These are phyloP conservation scores for Dromiciops gliroides DNA, from an alignment of 2,113 vertebrate species.

Conservation along the genomic window DNA sequence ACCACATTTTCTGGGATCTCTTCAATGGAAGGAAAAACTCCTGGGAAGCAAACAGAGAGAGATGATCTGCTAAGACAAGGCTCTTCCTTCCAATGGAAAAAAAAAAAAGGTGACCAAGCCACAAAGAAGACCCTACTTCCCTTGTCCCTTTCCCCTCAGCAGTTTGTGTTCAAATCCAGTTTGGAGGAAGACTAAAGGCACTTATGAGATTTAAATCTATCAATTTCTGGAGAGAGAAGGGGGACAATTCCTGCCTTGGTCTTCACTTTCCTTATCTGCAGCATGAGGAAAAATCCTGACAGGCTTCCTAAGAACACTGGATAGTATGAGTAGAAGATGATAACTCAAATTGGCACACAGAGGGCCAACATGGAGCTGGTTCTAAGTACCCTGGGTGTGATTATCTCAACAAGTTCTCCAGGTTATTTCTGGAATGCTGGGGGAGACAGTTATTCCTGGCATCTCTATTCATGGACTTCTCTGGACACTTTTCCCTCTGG, in stretches of 20 bases:
- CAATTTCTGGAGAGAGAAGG: neutral
- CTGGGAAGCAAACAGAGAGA: conserved; percentile 78
- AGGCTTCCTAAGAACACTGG: neutral
- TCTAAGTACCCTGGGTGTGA: neutral
- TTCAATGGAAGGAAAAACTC: conserved; percentile 92
- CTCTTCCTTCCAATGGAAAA: too few relatives aligned
- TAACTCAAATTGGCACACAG: neutral
- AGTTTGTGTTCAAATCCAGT: neutral
- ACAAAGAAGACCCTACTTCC: neutral
- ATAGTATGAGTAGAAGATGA: neutral
- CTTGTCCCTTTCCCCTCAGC: neutral
- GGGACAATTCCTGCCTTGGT: neutral
- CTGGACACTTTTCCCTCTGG: neutral
- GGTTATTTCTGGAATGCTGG: neutral
- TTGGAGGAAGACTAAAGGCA: neutral
- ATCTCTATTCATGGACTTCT: neutral
- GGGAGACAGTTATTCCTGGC: neutral
- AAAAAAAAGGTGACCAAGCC: neutral
- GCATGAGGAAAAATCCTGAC: neutral
- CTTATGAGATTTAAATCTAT: neutral
- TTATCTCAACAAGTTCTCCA: neutral
- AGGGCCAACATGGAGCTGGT: neutral
- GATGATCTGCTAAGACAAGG: neutral
- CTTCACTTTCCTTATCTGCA: neutral
- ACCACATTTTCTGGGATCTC: conserved; percentile 96